A percentile compares a stretch with the other conserved stretches of the same genome.
These are phyloP conservation scores for Perdix hodgsoniae DNA, from an alignment of 2,797 vertebrate genomes.

Conservation along the genomic window DNA sequence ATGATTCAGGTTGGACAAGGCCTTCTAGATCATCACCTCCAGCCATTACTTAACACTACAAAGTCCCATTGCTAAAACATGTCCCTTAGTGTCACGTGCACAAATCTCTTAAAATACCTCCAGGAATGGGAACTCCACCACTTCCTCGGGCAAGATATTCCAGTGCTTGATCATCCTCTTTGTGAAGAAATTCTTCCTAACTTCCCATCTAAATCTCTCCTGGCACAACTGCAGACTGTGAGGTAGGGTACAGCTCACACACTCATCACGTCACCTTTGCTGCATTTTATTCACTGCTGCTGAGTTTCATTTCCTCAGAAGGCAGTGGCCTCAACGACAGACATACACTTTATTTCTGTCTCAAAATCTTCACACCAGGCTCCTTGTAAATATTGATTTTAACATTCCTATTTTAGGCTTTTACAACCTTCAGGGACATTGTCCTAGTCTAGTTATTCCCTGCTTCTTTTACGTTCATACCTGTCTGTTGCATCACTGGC, in stretches of 20 bases:
- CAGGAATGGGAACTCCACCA: not conserved
- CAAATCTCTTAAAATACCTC: not conserved
- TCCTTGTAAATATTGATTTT: not conserved
- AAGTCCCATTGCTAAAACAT: not conserved
- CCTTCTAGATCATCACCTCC: not conserved
- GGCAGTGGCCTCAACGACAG: not conserved
- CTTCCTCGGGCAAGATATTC: not conserved
- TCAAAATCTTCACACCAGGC: not conserved
- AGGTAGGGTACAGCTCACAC: not conserved
- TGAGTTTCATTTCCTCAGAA: not conserved
- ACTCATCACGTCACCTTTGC: not conserved
- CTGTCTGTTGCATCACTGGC: not conserved
- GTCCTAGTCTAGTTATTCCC: not conserved
- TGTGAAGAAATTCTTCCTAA: not conserved
- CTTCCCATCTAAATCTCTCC: not conserved
- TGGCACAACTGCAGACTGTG: not conserved
- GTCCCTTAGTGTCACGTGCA: not conserved
- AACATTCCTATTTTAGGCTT: not conserved
- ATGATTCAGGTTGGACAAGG: not conserved
- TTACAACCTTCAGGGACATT: not conserved
- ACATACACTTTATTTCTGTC: not conserved
- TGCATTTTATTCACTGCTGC: not conserved
- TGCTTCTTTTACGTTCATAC: not conserved
- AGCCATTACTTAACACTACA: not conserved
- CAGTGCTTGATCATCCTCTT: not conserved